Evolutionary conservation across 1,140 invertebrate species (phyloP), one percentile per base, ranked within the genome.

Genomic region (Drosophila saltans): DNA sequence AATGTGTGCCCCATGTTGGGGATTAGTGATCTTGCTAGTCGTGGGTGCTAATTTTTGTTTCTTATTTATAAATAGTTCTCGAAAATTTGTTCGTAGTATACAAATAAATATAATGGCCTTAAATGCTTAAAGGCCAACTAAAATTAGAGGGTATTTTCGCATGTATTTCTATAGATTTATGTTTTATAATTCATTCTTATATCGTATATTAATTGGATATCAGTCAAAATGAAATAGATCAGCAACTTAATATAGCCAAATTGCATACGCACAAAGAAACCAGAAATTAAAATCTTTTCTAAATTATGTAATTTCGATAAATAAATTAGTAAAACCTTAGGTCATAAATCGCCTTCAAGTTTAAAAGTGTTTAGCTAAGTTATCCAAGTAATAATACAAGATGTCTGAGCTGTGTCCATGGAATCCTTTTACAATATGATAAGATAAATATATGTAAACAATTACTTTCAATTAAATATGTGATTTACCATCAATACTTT

Each of bases 1-100:
- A 63, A 36, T 30, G 21, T 24, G 66, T 60, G 43, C 73, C 73
- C 30, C 59, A 55, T 76, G 72, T 16, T 26, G 6, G 1, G 10
- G 41, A 69, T 69, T 60, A 16, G 52, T 40, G 6, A 28, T 5
- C 28, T 10, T 11, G 2, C 21, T 36, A 45, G 36, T 24, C 26
- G 60, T 52, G 57, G 39, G 33, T 55, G 10, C 26, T 43, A 60
- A 56, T 48, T 6, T 33, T 21, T 33, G 26, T 73, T 16, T 16
- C 0, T 16, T 16, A 16, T 16, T 16, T 16, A 56, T 26, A 75
- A 66, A 28, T 33, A 33, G 1, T n/a, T 41, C n/a, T 21, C 43
- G 30, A 33, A n/a, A 66, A 26, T n/a, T 8, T 55, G 39, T 2
- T 43, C 41, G 7, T 11, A 16, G 36, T 39, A 8, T 39, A 39